These are phyloP conservation scores for Melipona beecheii DNA, from an alignment of 2,888 invertebrate genomes.

Conservation along the genomic window DNA sequence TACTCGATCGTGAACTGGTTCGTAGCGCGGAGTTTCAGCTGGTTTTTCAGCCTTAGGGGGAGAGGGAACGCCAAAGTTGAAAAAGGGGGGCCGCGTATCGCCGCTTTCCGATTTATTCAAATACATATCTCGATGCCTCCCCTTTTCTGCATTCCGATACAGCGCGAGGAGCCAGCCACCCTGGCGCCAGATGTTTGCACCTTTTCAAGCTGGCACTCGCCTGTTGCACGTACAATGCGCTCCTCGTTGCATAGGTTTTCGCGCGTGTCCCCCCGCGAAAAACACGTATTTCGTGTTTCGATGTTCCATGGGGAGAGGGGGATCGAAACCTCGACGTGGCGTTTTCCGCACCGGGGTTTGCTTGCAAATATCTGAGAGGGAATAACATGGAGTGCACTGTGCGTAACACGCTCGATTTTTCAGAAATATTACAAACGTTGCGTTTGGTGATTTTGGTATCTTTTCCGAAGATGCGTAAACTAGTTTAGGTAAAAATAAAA, in stretches of 20 bases:
- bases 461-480: too few species aligned
- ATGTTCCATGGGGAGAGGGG: not conserved
- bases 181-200: constrained; percentile 75
- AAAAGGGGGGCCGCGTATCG: constrained; percentile 61
- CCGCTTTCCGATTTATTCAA: constrained; percentile 78
- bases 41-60: constrained; percentile 47
- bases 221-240: constrained; percentile 69
- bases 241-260: constrained; percentile 43
- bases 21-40: constrained; percentile 53
- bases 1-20: constrained; percentile 28
- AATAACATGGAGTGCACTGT: too few species aligned
- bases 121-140: constrained; percentile 60
- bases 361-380: not conserved
- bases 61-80: constrained; percentile 57
- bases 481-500: too few species aligned
- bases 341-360: not conserved
- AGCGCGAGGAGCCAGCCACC: constrained; percentile 55
- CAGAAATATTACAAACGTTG: too few species aligned
- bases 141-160: constrained; percentile 72
- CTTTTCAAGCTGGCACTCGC: constrained; percentile 62
- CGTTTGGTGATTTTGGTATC: too few species aligned
- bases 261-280: constrained; percentile 25
- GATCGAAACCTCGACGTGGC: not conserved
- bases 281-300: constrained; percentile 38
- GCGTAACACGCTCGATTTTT: too few species aligned